These are phyloP conservation scores for Stichodactyla mertensii DNA, from an alignment of 64 coral and sea anemone species.

Conservation along the genomic window DNA sequence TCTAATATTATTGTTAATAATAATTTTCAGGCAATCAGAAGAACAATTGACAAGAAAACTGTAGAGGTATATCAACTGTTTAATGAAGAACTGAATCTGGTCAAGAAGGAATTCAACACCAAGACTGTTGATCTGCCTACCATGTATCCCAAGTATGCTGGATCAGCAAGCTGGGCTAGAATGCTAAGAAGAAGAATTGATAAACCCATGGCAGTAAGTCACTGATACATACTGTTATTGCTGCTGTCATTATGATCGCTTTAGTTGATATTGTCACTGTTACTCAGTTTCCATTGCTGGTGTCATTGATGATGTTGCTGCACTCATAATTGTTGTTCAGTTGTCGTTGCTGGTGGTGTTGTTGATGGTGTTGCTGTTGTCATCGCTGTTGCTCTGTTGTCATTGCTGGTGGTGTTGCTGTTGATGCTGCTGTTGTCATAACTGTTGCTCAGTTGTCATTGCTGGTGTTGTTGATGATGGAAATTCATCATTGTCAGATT, in stretches of 20 bases:
- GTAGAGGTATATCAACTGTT: constrained; percentile 96
- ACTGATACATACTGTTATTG: not conserved
- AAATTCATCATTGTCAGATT: no score
- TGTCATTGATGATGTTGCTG: not conserved
- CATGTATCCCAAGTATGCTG: constrained; percentile 88
- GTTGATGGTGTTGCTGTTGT: no score
- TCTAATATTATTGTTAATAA: no score
- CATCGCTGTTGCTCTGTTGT: no score
- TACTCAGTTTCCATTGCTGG: not conserved
- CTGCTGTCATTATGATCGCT: no score
- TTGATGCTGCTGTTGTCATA: no score
- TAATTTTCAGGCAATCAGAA: constrained; percentile 63
- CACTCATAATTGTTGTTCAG: not conserved
- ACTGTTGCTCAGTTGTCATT: no score
- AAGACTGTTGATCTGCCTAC: constrained; percentile 90
- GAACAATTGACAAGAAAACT: constrained; percentile 99
- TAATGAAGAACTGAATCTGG: constrained; percentile 96
- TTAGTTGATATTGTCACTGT: no score
- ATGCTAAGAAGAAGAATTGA: constrained; percentile 89
- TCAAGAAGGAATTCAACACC: constrained; percentile 99
- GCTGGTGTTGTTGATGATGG: not conserved
- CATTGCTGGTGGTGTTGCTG: no score
- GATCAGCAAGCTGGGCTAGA: constrained; percentile 86
- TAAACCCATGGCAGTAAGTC: constrained; percentile 87
- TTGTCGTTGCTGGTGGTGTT: not conserved